Evolutionary conservation across 2,888 invertebrate genomes (phyloP), one percentile per base, ranked within the genome.

Genomic region (Branchellion lobata): DNA sequence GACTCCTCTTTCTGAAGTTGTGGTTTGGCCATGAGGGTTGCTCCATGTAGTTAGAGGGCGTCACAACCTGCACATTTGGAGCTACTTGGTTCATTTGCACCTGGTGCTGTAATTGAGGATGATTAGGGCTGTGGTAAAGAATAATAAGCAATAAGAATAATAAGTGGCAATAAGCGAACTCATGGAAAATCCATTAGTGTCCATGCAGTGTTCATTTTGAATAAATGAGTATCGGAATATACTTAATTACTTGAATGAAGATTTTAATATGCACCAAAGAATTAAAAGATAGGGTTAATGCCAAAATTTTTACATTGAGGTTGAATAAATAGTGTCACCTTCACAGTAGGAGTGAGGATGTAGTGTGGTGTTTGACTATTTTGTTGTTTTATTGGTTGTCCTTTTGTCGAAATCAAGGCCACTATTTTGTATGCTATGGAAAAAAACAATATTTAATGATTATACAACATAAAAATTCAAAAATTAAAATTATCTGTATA

Each of bases 341-440:
- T 53, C n/a, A 33, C 18, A 18, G 61, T 27, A 24, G 61, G 29
- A 27, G 77, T 40, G 31, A 77, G 27, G 21, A 51, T 34, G 24
- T 57, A 65, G 14, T 77, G 77, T 1, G 77, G 77, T 24, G n/a
- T 21, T 34, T 53, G 76, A 14, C 31, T 53, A 36, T n/a, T 61
- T 11, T 29, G 18, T 33, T 77, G 77, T 34, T 31, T 77, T 18
- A 18, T 36, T 21, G n/a, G 5, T 24, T 81, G 79, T 61, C 78
- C 79, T 53, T 80, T 79, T 3, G 79, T 29, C 57, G 79, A 65
- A 51, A 81, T 57, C 33, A 74, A 51, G 36, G 80, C 57, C 27
- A 77, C 57, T 21, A 77, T 77, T 36, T 77, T 77, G 77, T 61
- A 77, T n/a, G 77, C 77, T 77, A 33, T 1, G 11, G 29, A 73